A percentile compares a stretch with the other conserved stretches of the same genome.
These are phyloP conservation scores for Bugulina stolonifera DNA, from an alignment of 2,888 invertebrate species.

Conservation along the genomic window DNA sequence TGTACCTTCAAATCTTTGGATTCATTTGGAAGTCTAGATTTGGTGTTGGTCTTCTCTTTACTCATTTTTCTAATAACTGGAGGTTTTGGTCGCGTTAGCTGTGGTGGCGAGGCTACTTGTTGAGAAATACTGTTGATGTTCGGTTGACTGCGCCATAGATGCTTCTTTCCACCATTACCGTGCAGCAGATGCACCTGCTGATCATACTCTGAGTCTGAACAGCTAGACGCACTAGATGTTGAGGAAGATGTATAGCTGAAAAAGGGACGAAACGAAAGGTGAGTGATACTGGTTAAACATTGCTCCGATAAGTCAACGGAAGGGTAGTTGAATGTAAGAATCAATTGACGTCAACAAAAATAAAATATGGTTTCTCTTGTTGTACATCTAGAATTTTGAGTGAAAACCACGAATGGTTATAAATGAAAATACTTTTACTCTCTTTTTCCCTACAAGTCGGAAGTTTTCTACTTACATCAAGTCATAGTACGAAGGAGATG, in stretches of 20 bases:
- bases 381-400: no score
- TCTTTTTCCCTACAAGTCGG: no score
- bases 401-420: no score
- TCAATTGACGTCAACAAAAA: no score
- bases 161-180: background rate
- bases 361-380: no score
- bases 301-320: no score
- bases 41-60: background rate
- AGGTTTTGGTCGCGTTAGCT: background rate
- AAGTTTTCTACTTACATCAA: background rate
- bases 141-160: background rate
- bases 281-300: no score
- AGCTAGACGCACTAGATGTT: background rate
- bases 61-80: slow-evolving; percentile 17
- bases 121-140: background rate
- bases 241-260: background rate
- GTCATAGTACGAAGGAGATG: background rate
- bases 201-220: slow-evolving; percentile 14
- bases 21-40: background rate
- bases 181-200: background rate
- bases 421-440: no score
- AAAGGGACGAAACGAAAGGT: background rate
- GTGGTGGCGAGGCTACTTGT: background rate
- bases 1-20: no score
- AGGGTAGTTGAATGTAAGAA: no score